Conservation (phyloP, 1,140 invertebrate species). For the Octopus sinensis region DNA sequence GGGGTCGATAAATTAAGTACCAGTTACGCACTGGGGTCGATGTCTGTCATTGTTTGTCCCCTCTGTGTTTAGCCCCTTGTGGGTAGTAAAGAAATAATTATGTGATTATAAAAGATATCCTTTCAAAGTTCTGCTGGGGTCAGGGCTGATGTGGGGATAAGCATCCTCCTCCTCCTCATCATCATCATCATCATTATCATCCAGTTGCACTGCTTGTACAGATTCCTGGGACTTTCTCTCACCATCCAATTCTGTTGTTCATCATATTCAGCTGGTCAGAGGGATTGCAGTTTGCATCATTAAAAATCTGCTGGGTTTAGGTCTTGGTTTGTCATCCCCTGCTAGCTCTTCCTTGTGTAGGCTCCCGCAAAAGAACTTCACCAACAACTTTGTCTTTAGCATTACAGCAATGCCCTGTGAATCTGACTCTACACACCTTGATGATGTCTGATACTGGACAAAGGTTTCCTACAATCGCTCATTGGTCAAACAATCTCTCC, state of each 20-base stretch:
- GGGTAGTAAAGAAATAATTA: too few relatives aligned
- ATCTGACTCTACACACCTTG: background rate
- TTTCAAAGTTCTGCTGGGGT: too few relatives aligned
- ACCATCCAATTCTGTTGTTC: background rate
- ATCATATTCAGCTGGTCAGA: background rate
- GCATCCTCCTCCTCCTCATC: background rate
- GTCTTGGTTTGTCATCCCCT: background rate
- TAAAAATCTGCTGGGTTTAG: background rate
- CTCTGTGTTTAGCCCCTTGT: too few relatives aligned
- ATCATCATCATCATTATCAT: background rate
- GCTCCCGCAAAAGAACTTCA: background rate
- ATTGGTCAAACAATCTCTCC: background rate
- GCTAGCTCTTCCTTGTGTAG: background rate
- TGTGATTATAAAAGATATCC: too few relatives aligned
- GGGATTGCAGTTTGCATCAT: background rate
- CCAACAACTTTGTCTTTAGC: background rate
- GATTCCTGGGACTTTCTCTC: background rate
- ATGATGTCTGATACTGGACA: background rate
- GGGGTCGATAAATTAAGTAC: too few relatives aligned
- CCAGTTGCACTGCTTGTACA: background rate
- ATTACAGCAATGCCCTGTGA: background rate
- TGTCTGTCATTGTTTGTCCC: too few relatives aligned
- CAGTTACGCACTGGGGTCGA: too few relatives aligned
- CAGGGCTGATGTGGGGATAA: too few relatives aligned
- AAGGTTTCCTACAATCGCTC: background rate